A percentile compares a stretch with the other conserved stretches of the same genome.
Evolutionary conservation across 2,113 vertebrate species (phyloP).

Genomic region (Casuarius casuarius): DNA sequence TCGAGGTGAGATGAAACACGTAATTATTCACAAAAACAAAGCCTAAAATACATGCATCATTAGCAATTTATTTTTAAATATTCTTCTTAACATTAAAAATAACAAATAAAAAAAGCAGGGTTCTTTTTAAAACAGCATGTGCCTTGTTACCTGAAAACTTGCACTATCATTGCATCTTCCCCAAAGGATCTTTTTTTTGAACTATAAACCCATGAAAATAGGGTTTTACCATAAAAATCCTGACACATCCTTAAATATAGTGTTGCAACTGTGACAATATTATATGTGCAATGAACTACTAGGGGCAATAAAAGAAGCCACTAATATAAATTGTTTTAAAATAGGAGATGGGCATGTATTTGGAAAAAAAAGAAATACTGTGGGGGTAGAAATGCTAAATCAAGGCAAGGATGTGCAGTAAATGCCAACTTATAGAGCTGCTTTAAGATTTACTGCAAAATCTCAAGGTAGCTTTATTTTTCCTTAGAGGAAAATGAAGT

Average conservation of each 20-base stretch:
- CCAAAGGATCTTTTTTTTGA: not conserved
- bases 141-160: not conserved
- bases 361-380: conserved; percentile 65
- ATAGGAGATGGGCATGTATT: conserved; percentile 63
- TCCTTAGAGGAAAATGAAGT: conserved; percentile 67
- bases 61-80: not conserved
- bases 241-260: conserved; percentile 59
- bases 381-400: conserved; percentile 59
- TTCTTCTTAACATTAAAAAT: not conserved
- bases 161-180: not conserved
- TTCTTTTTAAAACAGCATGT: not conserved
- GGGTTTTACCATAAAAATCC: conserved; percentile 45
- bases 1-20: not conserved
- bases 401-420: conserved; percentile 55
- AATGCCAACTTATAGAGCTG: conserved; percentile 52
- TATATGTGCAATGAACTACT: conserved; percentile 53
- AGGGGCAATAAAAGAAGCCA: conserved; percentile 57
- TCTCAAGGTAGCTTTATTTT: conserved; percentile 56
- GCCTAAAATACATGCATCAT: not conserved
- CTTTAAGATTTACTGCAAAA: conserved; percentile 60
- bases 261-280: conserved; percentile 12
- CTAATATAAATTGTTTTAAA: conserved; percentile 71
- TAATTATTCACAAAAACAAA: not conserved
- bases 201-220: conserved; percentile 51
- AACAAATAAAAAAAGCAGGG: not conserved